Base-by-base conservation (phyloP, 1,140 invertebrate species). In the Habropoda laboriosa region DNA sequence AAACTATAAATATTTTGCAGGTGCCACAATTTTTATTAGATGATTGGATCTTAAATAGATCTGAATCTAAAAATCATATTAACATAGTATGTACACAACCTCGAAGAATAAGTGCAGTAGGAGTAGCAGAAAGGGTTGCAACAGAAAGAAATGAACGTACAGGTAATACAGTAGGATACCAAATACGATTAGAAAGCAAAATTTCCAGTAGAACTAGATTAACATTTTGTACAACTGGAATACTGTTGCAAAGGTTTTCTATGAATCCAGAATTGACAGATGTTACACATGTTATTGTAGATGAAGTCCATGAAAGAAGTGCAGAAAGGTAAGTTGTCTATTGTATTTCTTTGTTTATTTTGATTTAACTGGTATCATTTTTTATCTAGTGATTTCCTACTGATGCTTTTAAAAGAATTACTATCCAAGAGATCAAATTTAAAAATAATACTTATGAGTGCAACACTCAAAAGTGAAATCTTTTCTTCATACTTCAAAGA, bases 31-130 rank as follows among this genome's bases (percentile, higher is more conserved):
- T 95, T 89, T 94, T 96, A 77, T 88, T 96, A 60, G 95, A 96
- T 88, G 92, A 94, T 77, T 95, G 94, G 94, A 93, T 96, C 42
- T 80, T 93, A 13, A 94, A 94, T 66, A 91, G 93, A 32, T 82
- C 75, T 7, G 87, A 88, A 38, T 90, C 91, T 18, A 89, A 91
- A 24, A 85, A 93, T 18, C 94, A 96, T 83, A 95, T 96, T 49
- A 96, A 97, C 89, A 97, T 99, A 79, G 94, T 99, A 57, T 98
- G 97, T 85, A 99, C 98, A 0, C 98, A 99, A 90, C 98, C 98
- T 0, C 94, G 98, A 68, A 94, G 98, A 81, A 96, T 99, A 86
- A 98, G 98, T 35, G 98, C 98, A 24, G 96, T 99, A 80, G 97
- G 97, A 61, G 96, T 99, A 1, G 97, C 98, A 2, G 97, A 98